Conservation (phyloP, 2,797 vertebrate species). For the Enteromius treurensis region DNA sequence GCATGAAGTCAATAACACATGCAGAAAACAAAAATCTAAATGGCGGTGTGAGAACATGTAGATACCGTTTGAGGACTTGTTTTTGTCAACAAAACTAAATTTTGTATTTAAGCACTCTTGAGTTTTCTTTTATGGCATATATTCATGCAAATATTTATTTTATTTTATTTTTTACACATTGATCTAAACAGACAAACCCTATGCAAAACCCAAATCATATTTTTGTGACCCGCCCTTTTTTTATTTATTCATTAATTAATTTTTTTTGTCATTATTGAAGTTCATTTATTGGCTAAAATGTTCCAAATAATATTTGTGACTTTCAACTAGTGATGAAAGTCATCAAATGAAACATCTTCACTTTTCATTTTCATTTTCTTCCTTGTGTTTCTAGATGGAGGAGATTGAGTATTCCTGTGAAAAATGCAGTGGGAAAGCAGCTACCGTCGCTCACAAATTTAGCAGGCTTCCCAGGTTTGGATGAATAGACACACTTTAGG, state of each 20-base stretch:
- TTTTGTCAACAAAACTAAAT: too few relatives aligned
- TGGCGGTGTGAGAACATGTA: neutral
- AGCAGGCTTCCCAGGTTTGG: slow-evolving; percentile 91
- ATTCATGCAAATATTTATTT: neutral
- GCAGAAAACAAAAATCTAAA: neutral
- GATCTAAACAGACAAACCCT: neutral
- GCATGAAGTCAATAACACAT: neutral
- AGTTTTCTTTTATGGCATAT: too few relatives aligned
- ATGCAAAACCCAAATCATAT: neutral
- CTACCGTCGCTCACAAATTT: slow-evolving; percentile 95
- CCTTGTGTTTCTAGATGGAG: slow-evolving; percentile 83
- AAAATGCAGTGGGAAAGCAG: slow-evolving; percentile 92
- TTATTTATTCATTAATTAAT: too few relatives aligned
- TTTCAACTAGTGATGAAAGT: neutral
- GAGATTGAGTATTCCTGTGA: slow-evolving; percentile 99
- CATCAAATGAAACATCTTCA: neutral
- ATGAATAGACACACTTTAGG: neutral
- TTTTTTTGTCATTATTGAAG: neutral
- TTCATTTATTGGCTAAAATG: neutral
- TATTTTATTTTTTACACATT: neutral
- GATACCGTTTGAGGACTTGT: neutral
- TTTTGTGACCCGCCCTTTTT: neutral
- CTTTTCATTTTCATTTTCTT: neutral
- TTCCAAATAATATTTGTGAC: neutral
- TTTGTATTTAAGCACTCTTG: too few relatives aligned